Evolutionary conservation across 1,140 invertebrate genomes (phyloP).

Genomic region (Drosophila pectinifera): DNA sequence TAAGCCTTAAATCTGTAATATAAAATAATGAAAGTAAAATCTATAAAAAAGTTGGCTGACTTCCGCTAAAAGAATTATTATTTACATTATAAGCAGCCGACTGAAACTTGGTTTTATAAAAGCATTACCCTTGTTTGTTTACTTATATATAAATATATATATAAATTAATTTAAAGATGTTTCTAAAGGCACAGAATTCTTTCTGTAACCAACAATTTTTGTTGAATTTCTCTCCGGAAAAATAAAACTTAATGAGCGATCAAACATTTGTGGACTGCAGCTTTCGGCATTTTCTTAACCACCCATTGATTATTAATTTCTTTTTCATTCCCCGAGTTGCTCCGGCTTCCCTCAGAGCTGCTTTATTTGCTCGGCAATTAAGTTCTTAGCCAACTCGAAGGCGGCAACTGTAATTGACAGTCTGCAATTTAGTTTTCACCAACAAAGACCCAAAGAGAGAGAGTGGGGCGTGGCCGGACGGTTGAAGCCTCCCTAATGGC

Average conservation of each 20-base stretch:
- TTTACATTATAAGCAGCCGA: background rate
- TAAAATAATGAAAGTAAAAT: too few relatives aligned
- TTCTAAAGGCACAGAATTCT: background rate
- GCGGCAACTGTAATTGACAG: constrained; percentile 80
- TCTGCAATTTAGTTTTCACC: constrained; percentile 54
- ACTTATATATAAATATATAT: too few relatives aligned
- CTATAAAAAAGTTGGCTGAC: too few relatives aligned
- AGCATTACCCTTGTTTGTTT: background rate
- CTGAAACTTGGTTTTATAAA: background rate
- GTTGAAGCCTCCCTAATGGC: constrained; percentile 40
- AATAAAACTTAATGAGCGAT: background rate
- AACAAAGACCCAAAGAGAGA: constrained; percentile 5
- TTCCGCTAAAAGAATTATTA: too few relatives aligned
- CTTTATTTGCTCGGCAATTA: constrained; percentile 58
- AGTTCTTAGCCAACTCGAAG: constrained; percentile 40
- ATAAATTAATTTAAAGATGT: background rate
- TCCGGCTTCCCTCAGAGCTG: constrained; percentile 7
- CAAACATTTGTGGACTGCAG: background rate
- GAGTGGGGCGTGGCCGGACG: constrained; percentile 45
- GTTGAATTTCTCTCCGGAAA: too few relatives aligned
- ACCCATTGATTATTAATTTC: constrained; percentile 67
- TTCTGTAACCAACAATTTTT: background rate
- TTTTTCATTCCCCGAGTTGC: constrained; percentile 16
- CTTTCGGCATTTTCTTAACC: constrained; percentile 5
- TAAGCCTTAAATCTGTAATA: background rate